Base-by-base conservation (phyloP, 1,140 invertebrate species). In the Solenopsis invicta region DNA sequence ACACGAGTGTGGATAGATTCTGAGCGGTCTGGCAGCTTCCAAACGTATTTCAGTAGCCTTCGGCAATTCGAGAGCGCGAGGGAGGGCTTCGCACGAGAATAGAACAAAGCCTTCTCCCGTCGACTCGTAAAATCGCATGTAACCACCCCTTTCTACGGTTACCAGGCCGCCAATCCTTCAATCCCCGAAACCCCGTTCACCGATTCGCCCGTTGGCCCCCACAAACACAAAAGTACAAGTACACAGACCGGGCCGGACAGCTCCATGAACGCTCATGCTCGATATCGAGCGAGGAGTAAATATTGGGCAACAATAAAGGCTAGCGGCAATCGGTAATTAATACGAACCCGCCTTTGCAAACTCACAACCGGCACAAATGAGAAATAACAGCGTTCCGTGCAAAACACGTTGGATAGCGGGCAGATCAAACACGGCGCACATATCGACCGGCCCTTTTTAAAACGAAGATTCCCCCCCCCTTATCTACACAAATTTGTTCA, bases 271-370 rank as follows among this genome's bases (percentile, higher is more conserved):
- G 69, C 18, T 61, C 74, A 24, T 24, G 75, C 67, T 84, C 80
- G 75, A 81, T 91, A 92, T 92, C 87, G 90, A 92, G 91, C 92
- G 88, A 87, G 89, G 88, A 85, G 84, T 89, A 92, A 92, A 92
- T 92, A 92, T 92, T 92, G 86, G 88, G 81, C 85, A 91, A 92
- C 90, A 92, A 92, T 92, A 92, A 90, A 89, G 88, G 89, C 91
- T 89, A 92, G 92, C 91, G 91, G 78, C 80, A 81, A 87, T 87
- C 77, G 67, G 67, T 87, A 87, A 85, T 85, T 85, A 85, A 85
- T 78, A 69, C 82, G 82, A 54, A 48, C 59, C 72, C 69, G 80
- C 80, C 56, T 84, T 84, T 84, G 69, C 69, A 84, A 84, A 84
- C 80, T 84, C 69, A 50, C 24, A 48, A 71, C 54, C 69, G 80